These are phyloP conservation scores for Subanguina moxae DNA, from an alignment of 1,140 invertebrate genomes.

Conservation along the genomic window DNA sequence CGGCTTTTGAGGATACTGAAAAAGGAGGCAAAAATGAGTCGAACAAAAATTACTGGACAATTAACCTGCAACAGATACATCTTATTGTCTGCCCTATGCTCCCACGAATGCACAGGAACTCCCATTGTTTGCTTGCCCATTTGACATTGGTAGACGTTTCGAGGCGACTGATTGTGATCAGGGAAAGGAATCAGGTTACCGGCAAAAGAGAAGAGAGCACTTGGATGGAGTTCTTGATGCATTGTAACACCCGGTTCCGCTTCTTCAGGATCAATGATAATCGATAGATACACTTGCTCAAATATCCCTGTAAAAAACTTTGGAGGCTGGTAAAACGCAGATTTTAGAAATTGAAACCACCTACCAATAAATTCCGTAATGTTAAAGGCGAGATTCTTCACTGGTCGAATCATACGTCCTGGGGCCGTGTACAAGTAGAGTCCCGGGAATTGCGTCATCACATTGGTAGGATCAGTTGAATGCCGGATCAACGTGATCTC, in stretches of 20 bases:
- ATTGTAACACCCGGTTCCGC: conserved; percentile 73
- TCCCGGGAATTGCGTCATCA: conserved; percentile 73
- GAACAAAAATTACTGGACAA: not conserved
- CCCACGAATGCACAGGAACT: conserved; percentile 84
- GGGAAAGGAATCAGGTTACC: conserved; percentile 94
- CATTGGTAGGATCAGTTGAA: conserved; percentile 51
- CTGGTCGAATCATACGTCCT: conserved; percentile 86
- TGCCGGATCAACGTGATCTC: conserved; percentile 50
- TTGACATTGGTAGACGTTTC: conserved; percentile 99
- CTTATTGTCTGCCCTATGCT: conserved; percentile 82
- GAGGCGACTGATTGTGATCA: conserved; percentile 94
- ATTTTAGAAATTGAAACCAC: conserved; percentile 6
- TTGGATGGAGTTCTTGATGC: conserved; percentile 82
- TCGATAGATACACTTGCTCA: conserved; percentile 87
- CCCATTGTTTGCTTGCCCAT: conserved; percentile 99
- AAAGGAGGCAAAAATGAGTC: not conserved
- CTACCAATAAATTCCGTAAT: conserved; percentile 74
- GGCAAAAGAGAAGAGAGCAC: conserved; percentile 82
- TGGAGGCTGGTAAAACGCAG: no score
- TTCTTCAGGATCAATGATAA: conserved; percentile 77
- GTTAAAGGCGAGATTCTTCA: conserved; percentile 75
- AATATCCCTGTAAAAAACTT: conserved; percentile 75
- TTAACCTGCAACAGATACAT: conserved; percentile 69
- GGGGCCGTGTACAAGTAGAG: conserved; percentile 81
- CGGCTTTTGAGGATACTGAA: conserved; percentile 78